A percentile compares a stretch with the other conserved stretches of the same genome.
Evolutionary conservation across 1,140 invertebrate genomes (phyloP).

Genomic region (Penaeus japonicus): DNA sequence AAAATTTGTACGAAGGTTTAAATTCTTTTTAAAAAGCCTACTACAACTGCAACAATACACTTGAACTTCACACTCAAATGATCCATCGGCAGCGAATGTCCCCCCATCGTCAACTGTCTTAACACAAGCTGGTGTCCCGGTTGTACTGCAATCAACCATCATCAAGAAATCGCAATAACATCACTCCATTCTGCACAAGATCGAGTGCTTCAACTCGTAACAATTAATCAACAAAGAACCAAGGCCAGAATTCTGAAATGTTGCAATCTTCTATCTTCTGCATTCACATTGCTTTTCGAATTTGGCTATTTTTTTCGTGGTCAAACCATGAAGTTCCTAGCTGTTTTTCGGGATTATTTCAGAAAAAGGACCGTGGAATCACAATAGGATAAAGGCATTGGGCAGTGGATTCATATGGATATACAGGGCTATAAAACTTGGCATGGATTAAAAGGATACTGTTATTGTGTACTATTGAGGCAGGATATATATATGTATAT

Average conservation of each 20-base stretch:
- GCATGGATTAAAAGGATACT: constrained; percentile 4
- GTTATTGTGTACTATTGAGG: constrained; percentile 19
- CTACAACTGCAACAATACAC: constrained; percentile 1
- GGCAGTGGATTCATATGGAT: constrained; percentile 18
- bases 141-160: constrained; percentile 12
- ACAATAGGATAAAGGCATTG: constrained; percentile 17
- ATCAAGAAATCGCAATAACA: constrained; percentile 6
- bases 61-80: constrained; percentile 38
- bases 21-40: no score
- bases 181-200: constrained; percentile 2
- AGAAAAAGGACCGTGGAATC: constrained; percentile 17
- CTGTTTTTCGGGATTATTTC: constrained; percentile 11
- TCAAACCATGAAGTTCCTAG: not conserved
- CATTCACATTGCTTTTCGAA: not conserved
- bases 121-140: constrained; percentile 50
- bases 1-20: not conserved
- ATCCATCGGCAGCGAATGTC: constrained; percentile 25
- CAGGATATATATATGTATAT: not conserved
- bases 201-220: constrained; percentile 37
- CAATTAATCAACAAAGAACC: constrained; percentile 39
- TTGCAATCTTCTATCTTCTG: not conserved
- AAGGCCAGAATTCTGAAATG: constrained; percentile 27
- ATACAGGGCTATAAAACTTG: constrained; percentile 23
- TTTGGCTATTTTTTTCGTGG: not conserved
- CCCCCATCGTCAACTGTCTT: constrained; percentile 13